Evolutionary conservation across 1,140 invertebrate genomes (phyloP), one percentile per base, ranked within the genome.

Genomic region (Lepeophtheirus salmonis): DNA sequence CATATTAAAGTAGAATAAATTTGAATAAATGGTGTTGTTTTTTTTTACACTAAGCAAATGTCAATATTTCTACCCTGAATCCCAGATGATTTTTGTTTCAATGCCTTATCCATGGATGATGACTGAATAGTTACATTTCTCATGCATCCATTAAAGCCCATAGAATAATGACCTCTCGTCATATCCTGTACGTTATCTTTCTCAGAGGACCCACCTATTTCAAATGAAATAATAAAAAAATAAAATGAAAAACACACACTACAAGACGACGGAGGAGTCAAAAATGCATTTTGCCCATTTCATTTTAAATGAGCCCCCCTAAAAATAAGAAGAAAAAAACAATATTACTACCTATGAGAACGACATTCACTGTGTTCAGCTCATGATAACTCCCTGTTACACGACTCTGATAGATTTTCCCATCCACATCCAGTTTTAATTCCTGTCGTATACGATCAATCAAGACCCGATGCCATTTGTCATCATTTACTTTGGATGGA

Each of bases 61-160:
- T n/a, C n/a, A n/a, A n/a, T n/a, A n/a, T n/a, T n/a, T n/a, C n/a
- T n/a, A n/a, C n/a, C n/a, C n/a, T n/a, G n/a, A n/a, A n/a, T n/a
- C n/a, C n/a, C n/a, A n/a, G n/a, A n/a, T n/a, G n/a, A n/a, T n/a
- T n/a, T n/a, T n/a, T n/a, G n/a, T n/a, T n/a, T n/a, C n/a, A n/a
- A n/a, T n/a, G n/a, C n/a, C n/a, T n/a, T n/a, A n/a, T 41, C 6
- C n/a, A 41, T 6, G 30, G 30, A 41, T 6, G 30, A 10, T 6
- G 30, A 41, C 30, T 51, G 30, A 23, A 65, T 56, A 25, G 17
- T 22, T 17, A 65, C 50, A 57, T 65, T 60, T 25, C 50, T 63
- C n/a, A 65, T 59, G 22, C 64, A 65, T 17, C 64, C 64, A 52
- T 62, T 61, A 25, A 64, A 64, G 49, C 59, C 26, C 13, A 26